phyloP scores from a whole-genome alignment of 2,888 invertebrate genomes.

The Drosophila peninsularis region DNA sequence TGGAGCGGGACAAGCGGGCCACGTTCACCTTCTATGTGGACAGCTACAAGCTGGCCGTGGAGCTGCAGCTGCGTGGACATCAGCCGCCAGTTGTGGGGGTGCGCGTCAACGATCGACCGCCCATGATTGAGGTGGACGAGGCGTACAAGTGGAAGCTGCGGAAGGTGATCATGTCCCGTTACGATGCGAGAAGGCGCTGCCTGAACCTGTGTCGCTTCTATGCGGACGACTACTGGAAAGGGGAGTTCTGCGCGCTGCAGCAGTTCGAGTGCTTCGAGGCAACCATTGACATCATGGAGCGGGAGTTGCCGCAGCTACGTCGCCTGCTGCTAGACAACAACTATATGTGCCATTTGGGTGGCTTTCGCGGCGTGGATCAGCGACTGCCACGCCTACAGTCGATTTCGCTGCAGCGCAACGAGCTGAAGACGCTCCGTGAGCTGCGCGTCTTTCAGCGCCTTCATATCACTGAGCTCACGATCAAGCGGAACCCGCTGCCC shows the following conservation, averaged over 20 bases:
- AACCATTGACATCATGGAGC: slow-evolving; percentile 32
- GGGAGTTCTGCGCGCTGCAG: slow-evolving; percentile 52
- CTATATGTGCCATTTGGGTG: slow-evolving; percentile 31
- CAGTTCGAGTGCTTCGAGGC: slow-evolving; percentile 37
- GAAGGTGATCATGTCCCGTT: slow-evolving; percentile 37
- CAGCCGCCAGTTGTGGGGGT: slow-evolving; percentile 24
- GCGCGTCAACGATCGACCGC: slow-evolving; percentile 41
- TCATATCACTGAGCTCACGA: slow-evolving; percentile 23
- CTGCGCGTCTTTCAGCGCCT: slow-evolving; percentile 38
- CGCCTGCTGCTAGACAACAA: slow-evolving; percentile 53
- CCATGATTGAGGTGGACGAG: slow-evolving; percentile 34
- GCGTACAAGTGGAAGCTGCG: slow-evolving; percentile 24
- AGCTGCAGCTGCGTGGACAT: slow-evolving; percentile 24
- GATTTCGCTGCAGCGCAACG: slow-evolving; percentile 49
- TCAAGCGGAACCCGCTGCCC: slow-evolving; percentile 44
- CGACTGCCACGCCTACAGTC: slow-evolving; percentile 27
- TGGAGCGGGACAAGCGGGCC: slow-evolving; percentile 35
- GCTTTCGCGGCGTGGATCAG: slow-evolving; percentile 37
- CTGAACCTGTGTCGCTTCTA: slow-evolving; percentile 48
- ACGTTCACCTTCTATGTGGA: slow-evolving; percentile 58
- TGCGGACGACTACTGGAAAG: slow-evolving; percentile 30
- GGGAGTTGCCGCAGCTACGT: slow-evolving; percentile 43
- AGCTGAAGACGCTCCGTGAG: slow-evolving; percentile 14
- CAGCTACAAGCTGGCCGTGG: slow-evolving; percentile 35
- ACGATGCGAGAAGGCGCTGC: slow-evolving; percentile 22